These are phyloP conservation scores for Monopis laevigella DNA, from an alignment of 2,888 invertebrate genomes.

Conservation along the genomic window DNA sequence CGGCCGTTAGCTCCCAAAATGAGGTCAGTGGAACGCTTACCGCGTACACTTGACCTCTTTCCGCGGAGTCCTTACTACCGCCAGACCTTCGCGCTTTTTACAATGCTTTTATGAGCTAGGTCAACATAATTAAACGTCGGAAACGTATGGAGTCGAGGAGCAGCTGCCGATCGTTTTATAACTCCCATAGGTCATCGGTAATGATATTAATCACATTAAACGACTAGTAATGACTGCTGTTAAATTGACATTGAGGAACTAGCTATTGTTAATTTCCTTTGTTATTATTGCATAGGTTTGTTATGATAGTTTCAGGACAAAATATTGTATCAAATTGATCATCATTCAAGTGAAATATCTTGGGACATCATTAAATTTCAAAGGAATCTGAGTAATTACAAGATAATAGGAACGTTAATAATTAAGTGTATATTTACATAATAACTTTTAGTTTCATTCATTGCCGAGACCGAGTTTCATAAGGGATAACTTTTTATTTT, in stretches of 20 bases:
- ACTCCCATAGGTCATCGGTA: conserved; percentile 5
- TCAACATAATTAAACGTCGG: conserved; percentile 49
- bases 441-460: no score
- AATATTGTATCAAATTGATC: no score
- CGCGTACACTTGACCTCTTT: conserved; percentile 65
- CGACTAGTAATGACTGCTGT: neutral
- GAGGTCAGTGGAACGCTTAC: conserved; percentile 64
- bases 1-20: conserved; percentile 39
- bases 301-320: no score
- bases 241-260: conserved; percentile 2
- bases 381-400: no score
- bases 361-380: no score
- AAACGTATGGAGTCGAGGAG: conserved; percentile 1
- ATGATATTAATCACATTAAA: conserved; percentile 9
- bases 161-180: conserved; percentile 10
- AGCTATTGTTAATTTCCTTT: no score
- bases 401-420: no score
- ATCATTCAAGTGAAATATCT: no score
- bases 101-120: conserved; percentile 64
- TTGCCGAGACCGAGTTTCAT: no score
- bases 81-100: conserved; percentile 66
- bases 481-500: no score
- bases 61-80: conserved; percentile 60
- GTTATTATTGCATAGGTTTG: no score
- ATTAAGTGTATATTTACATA: no score